phyloP scores from a whole-genome alignment of 2,888 invertebrate species.

The Unio delphinus region DNA sequence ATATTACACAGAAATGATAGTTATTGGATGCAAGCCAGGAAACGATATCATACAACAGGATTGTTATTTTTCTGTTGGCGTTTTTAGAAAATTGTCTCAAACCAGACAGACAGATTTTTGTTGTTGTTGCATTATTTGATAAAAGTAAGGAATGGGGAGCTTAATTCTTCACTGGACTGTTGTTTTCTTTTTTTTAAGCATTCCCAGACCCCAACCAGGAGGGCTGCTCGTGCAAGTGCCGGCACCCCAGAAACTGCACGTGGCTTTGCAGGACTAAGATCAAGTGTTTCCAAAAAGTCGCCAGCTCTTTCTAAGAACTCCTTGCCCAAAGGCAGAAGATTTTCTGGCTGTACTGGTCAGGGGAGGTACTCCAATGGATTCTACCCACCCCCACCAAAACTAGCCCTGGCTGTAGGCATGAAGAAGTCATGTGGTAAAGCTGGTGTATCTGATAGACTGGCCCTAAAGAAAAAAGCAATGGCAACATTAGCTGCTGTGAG shows the following conservation, averaged over 20 bases:
- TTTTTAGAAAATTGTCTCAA: too few species aligned
- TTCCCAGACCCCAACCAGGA: conserved; percentile 44
- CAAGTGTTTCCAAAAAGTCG: conserved; percentile 32
- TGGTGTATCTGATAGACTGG: conserved; percentile 22
- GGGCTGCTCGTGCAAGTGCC: conserved; percentile 62
- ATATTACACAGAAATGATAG: too few species aligned
- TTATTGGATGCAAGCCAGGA: too few species aligned
- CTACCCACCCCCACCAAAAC: conserved; percentile 34
- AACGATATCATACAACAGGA: too few species aligned
- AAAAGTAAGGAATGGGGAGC: neutral
- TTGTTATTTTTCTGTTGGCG: too few species aligned
- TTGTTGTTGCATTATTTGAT: too few species aligned
- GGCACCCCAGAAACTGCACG: conserved; percentile 64
- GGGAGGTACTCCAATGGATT: conserved; percentile 20
- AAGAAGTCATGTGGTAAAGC: conserved; percentile 15
- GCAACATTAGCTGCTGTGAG: conserved; percentile 33
- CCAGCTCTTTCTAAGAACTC: conserved; percentile 9
- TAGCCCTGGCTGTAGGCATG: conserved; percentile 22
- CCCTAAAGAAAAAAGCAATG: conserved; percentile 42
- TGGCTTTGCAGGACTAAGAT: conserved; percentile 53
- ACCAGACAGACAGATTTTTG: too few species aligned
- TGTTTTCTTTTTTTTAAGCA: conserved; percentile 10
- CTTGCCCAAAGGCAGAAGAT: conserved; percentile 9
- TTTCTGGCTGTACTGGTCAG: conserved; percentile 16
- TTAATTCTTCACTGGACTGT: neutral